Percentiles rank a stretch among this genome's conserved stretches.
These are phyloP conservation scores for Zaprionus inermis DNA, from an alignment of 1,140 invertebrate genomes.

Conservation along the genomic window DNA sequence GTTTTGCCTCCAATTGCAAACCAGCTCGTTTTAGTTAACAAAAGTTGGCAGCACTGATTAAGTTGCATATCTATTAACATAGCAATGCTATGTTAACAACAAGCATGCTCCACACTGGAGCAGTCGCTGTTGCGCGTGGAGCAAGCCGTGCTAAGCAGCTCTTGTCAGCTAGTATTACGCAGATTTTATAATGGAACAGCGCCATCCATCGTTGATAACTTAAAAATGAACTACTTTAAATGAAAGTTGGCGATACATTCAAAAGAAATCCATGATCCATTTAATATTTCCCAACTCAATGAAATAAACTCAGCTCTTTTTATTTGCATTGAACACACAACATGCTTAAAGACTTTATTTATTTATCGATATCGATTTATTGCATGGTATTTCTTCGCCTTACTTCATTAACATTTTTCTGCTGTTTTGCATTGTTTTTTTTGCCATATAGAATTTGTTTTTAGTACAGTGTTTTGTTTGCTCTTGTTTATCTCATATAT, in stretches of 20 bases:
- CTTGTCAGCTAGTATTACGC: slow-evolving; percentile 5
- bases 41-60: too few relatives aligned
- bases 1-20: too few relatives aligned
- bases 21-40: too few relatives aligned
- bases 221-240: not conserved
- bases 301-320: slow-evolving; percentile 15
- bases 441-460: slow-evolving; percentile 32
- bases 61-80: too few relatives aligned
- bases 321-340: slow-evolving; percentile 79
- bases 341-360: slow-evolving; percentile 81
- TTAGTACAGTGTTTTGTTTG: slow-evolving; percentile 57
- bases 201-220: slow-evolving; percentile 17
- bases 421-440: slow-evolving; percentile 52
- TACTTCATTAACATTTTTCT: slow-evolving; percentile 58
- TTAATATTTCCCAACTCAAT: not conserved
- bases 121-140: slow-evolving; percentile 4
- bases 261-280: not conserved
- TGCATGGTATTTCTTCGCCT: slow-evolving; percentile 58
- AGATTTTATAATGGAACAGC: not conserved
- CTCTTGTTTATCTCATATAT: slow-evolving; percentile 27
- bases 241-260: not conserved
- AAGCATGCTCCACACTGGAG: too few relatives aligned
- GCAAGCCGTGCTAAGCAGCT: slow-evolving; percentile 4
- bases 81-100: not conserved
- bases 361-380: slow-evolving; percentile 79